Evolutionary conservation across 2,888 invertebrate species (phyloP).

Genomic region (Blastobasis adustella): DNA sequence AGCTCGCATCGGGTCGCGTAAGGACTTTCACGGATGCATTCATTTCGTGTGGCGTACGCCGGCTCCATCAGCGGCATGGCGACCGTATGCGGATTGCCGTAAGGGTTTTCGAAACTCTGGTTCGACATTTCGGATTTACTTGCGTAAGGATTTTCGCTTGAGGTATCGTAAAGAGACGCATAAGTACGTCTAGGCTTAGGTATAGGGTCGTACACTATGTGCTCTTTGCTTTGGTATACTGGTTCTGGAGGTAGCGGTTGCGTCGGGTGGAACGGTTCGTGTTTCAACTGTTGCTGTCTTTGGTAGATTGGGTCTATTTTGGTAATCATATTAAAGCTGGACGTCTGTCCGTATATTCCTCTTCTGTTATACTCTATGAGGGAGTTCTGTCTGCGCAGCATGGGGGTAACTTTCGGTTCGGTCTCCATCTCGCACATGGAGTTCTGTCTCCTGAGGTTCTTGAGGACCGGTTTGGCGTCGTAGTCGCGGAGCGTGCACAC

Average conservation of each 20-base stretch:
- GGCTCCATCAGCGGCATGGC: slow-evolving; percentile 59
- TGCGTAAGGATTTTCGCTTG: slow-evolving; percentile 58
- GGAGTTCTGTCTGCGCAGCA: slow-evolving; percentile 70
- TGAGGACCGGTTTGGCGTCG: slow-evolving; percentile 57
- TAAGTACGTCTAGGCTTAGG: slow-evolving; percentile 70
- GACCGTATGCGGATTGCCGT: slow-evolving; percentile 54
- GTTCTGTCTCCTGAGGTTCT: slow-evolving; percentile 58
- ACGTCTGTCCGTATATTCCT: slow-evolving; percentile 62
- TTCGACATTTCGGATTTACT: slow-evolving; percentile 58
- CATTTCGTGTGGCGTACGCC: slow-evolving; percentile 43
- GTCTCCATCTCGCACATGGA: slow-evolving; percentile 73
- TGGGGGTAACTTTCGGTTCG: slow-evolving; percentile 71
- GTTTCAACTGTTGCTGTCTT: slow-evolving; percentile 66
- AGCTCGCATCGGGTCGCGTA: slow-evolving; percentile 23
- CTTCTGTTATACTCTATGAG: slow-evolving; percentile 68
- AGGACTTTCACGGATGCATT: slow-evolving; percentile 31
- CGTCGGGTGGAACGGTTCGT: slow-evolving; percentile 67
- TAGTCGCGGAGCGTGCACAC: slow-evolving; percentile 64
- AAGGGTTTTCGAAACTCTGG: slow-evolving; percentile 62
- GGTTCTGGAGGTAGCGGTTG: slow-evolving; percentile 72
- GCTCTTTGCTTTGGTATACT: slow-evolving; percentile 69
- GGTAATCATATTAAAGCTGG: slow-evolving; percentile 71
- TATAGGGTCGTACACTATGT: slow-evolving; percentile 65
- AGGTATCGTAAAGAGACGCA: slow-evolving; percentile 62
- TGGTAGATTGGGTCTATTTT: slow-evolving; percentile 74